Conservation (phyloP, 2,888 invertebrate genomes). For the Neuroscelio doddi region DNA sequence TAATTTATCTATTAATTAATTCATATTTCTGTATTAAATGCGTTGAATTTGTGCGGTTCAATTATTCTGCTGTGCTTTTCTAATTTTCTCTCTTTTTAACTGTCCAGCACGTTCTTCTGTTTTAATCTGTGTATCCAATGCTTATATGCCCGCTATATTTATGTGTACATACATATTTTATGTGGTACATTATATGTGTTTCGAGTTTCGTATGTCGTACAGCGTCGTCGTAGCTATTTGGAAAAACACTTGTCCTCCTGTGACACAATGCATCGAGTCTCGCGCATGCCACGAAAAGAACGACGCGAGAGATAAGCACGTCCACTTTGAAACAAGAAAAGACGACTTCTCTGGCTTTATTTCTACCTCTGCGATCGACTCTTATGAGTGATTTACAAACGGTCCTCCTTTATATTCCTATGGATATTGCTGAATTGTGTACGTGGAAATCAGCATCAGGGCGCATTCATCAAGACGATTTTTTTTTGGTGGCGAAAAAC, state of each 20-base stretch:
- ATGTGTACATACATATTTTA: conserved; percentile 21
- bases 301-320: conserved; percentile 37
- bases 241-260: conserved; percentile 50
- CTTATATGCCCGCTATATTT: conserved; percentile 25
- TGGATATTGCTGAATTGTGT: too few relatives aligned
- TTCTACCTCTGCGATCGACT: too few relatives aligned
- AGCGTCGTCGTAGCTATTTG: conserved; percentile 20
- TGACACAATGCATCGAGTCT: too few relatives aligned
- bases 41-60: neutral
- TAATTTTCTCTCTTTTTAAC: conserved; percentile 5
- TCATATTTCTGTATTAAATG: neutral
- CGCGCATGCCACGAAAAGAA: conserved; percentile 47
- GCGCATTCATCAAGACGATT: too few relatives aligned
- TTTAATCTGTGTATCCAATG: conserved; percentile 18
- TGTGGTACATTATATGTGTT: conserved; percentile 28
- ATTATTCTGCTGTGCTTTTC: conserved; percentile 17
- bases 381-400: too few relatives aligned
- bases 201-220: conserved; percentile 42
- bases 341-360: too few relatives aligned
- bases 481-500: too few relatives aligned
- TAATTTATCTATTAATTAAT: too few relatives aligned
- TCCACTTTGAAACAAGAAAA: conserved; percentile 13
- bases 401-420: too few relatives aligned
- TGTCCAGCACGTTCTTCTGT: conserved; percentile 22
- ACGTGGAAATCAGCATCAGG: too few relatives aligned